Conservation (phyloP, 2,113 vertebrate genomes). For the Romanogobio albipinnatus region DNA sequence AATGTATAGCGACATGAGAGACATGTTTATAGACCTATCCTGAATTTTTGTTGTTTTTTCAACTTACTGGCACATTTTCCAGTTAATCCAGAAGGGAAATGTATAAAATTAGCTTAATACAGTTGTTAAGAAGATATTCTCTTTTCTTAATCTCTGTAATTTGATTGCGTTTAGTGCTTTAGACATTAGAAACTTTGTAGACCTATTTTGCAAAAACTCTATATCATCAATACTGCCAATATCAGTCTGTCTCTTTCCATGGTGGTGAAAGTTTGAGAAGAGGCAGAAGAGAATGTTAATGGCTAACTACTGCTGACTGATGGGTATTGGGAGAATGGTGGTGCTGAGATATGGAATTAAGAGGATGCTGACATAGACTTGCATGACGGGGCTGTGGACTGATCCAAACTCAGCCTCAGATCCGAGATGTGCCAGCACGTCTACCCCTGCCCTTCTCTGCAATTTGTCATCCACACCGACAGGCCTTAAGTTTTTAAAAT, state of each 20-base stretch:
- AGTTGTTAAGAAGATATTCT: not conserved
- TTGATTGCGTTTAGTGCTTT: not conserved
- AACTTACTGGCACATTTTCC: not conserved
- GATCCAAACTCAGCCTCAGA: constrained; percentile 39
- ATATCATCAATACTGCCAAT: not conserved
- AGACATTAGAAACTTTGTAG: not conserved
- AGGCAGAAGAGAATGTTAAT: constrained; percentile 37
- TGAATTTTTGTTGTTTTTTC: not conserved
- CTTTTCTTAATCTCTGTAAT: constrained; percentile 4
- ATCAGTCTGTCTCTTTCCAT: constrained; percentile 25
- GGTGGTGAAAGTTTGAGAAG: constrained; percentile 38
- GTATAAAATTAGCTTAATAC: not conserved
- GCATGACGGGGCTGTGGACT: constrained; percentile 32
- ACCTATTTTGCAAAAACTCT: constrained; percentile 1
- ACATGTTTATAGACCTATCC: not conserved
- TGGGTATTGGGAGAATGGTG: constrained; percentile 29
- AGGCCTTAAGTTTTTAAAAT: constrained; percentile 49
- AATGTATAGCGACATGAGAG: not conserved
- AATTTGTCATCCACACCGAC: constrained; percentile 61
- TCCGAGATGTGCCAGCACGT: constrained; percentile 43
- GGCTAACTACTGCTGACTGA: constrained; percentile 49
- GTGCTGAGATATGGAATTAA: constrained; percentile 48
- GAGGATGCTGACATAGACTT: constrained; percentile 54
- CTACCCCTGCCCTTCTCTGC: constrained; percentile 52
- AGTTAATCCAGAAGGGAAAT: not conserved